These are phyloP conservation scores for Agonum fuliginosum DNA, from an alignment of 2,888 invertebrate genomes.

Conservation along the genomic window DNA sequence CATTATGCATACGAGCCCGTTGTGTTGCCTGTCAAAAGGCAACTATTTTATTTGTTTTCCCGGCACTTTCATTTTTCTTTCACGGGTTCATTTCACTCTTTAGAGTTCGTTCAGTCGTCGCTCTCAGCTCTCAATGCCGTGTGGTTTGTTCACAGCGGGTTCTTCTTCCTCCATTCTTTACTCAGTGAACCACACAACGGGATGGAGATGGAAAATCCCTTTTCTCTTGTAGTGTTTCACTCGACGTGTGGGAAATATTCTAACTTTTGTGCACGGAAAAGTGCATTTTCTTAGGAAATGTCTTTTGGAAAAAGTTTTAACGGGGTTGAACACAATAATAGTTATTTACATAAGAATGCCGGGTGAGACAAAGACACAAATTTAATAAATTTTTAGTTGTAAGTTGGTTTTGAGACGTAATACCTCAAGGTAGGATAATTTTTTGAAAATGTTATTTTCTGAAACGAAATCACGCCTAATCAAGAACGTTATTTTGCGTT, in stretches of 20 bases:
- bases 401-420: too few species aligned
- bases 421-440: too few species aligned
- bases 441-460: too few species aligned
- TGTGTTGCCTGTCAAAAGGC: constrained; percentile 9
- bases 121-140: not conserved
- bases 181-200: not conserved
- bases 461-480: too few species aligned
- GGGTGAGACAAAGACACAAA: not conserved
- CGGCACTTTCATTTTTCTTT: constrained; percentile 13
- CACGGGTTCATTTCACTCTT: not conserved
- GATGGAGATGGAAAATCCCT: constrained; percentile 5
- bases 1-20: constrained; percentile 16
- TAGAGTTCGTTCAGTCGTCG: not conserved
- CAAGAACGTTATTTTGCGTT: too few species aligned
- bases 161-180: not conserved
- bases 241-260: too few species aligned
- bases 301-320: too few species aligned
- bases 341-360: too few species aligned
- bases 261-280: too few species aligned
- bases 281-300: too few species aligned
- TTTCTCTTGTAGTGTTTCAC: constrained; percentile 5
- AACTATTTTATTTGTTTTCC: constrained; percentile 23
- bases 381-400: not conserved
- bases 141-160: not conserved
- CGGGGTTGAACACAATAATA: too few species aligned